Evolutionary conservation across 2,888 invertebrate species (phyloP), one percentile per base, ranked within the genome.

Genomic region (Epinotia demarniana): DNA sequence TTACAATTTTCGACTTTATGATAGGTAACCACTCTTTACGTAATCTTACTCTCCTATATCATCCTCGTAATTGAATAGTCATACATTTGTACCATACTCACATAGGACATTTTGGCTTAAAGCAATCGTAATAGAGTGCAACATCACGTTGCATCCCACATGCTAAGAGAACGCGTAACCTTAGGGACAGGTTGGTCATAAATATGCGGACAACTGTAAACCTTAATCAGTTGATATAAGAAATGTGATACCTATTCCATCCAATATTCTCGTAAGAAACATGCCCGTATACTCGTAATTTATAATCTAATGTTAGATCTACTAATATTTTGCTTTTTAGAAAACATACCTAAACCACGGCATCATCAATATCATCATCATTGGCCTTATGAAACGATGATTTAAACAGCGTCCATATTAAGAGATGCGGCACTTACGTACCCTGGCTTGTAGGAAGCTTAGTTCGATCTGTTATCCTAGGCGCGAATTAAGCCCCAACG

Each of bases 71-170:
- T 8, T 11, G 12, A 67, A 67, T 12, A 53, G 67, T 33, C 33
- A 18, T 55, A 67, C 9, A 33, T 67, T 18, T 55, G 53, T 55
- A 18, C 18, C 3, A 16, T 3, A 33, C 8, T n/a, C 33, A 55
- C 23, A 67, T 67, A 55, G 33, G 33, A 67, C 67, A 12, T n/a
- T 67, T 55, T 33, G 6, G 18, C 6, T 6, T 53, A 18, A 5
- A 13, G n/a, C 18, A 2, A 18, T 9, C 5, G 1, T 19, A 68
- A 57, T 68, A 16, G 39, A 18, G 2, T 19, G 57, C 18, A 58
- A 43, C 57, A 33, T 67, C 63, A 67, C 68, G 57, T 57, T 68
- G 68, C 23, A 43, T 3, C 19, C 68, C 39, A 43, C 39, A 67
- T 66, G 66, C 4, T 33, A 6, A 12, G 27, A 3, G 4, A 19